phyloP scores from a whole-genome alignment of 2,888 invertebrate species.

The Morinoia aosen region DNA sequence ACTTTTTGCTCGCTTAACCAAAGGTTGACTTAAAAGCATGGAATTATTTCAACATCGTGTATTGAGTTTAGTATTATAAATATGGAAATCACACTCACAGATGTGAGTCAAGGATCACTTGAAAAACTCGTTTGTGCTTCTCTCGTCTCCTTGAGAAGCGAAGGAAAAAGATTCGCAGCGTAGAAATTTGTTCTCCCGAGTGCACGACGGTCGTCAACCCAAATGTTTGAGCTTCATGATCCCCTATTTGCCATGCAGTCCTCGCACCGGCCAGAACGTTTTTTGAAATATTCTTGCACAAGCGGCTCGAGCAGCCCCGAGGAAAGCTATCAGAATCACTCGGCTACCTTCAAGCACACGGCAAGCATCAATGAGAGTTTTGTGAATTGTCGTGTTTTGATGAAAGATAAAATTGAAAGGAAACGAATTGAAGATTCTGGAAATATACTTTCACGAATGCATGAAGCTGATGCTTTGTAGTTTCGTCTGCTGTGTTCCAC shows the following conservation, averaged over 20 bases:
- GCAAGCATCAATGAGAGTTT: neutral
- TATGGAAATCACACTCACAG: neutral
- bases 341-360: neutral
- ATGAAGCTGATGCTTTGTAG: neutral
- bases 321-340: neutral
- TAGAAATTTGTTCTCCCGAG: neutral
- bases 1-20: neutral
- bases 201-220: neutral
- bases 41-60: neutral
- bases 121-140: neutral
- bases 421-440: neutral
- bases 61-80: neutral
- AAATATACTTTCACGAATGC: neutral
- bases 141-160: neutral
- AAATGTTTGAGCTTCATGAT: slow-evolving; percentile 17
- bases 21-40: neutral
- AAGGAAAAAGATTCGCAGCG: neutral
- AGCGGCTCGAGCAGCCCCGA: neutral
- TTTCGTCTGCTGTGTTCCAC: too few species aligned
- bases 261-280: neutral
- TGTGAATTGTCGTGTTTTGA: neutral
- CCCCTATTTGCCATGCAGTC: neutral
- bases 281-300: neutral
- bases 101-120: neutral
- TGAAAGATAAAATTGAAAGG: neutral